These are phyloP conservation scores for Branchellion lobata DNA, from an alignment of 2,888 invertebrate species.

Conservation along the genomic window DNA sequence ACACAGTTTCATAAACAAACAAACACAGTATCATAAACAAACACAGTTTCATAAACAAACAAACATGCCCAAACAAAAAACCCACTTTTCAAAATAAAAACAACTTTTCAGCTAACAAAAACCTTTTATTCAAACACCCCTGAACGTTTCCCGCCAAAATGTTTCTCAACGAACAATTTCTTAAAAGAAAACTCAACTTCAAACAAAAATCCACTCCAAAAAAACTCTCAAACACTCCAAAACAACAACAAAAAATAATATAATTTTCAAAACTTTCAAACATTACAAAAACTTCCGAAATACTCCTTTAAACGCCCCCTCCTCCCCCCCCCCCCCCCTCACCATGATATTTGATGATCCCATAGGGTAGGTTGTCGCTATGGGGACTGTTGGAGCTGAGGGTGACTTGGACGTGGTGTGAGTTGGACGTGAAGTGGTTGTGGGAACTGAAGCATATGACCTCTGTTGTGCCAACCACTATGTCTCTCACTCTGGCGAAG, in stretches of 20 bases:
- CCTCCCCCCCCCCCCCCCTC: too few species aligned
- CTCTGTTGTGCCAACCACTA: background rate
- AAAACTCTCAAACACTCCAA: too few species aligned
- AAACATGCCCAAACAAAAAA: background rate
- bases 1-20: too few species aligned
- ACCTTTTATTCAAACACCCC: background rate
- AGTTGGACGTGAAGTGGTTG: background rate
- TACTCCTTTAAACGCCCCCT: too few species aligned
- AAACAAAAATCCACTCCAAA: too few species aligned
- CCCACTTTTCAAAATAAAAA: background rate
- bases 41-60: background rate
- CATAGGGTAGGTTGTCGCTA: background rate
- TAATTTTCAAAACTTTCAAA: too few species aligned
- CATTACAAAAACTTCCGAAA: too few species aligned
- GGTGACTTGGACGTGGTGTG: background rate
- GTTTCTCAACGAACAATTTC: too few species aligned
- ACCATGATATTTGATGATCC: constrained; percentile 7
- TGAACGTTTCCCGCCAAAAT: too few species aligned
- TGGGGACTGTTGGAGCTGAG: background rate
- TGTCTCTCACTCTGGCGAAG: constrained; percentile 8
- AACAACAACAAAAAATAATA: too few species aligned
- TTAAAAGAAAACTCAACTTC: too few species aligned
- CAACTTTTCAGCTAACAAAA: background rate
- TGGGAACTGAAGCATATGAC: background rate
- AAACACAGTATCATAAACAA: too few species aligned